A percentile compares a stretch with the other conserved stretches of the same genome.
Conservation (phyloP, 2,797 vertebrate genomes). For the Arrhamphus sclerolepis region DNA sequence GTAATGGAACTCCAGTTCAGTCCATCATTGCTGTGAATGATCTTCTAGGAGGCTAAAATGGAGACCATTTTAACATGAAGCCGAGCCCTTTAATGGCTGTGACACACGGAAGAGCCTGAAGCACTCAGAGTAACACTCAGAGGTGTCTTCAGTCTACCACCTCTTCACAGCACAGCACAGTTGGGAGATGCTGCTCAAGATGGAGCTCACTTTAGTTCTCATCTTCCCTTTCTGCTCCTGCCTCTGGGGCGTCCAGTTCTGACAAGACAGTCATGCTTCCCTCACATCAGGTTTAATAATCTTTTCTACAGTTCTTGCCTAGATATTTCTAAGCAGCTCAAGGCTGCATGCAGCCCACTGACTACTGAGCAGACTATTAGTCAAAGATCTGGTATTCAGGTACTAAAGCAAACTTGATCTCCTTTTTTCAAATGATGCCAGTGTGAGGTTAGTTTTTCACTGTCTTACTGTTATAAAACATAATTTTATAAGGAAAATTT, state of each 20-base stretch:
- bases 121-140: conserved; percentile 53
- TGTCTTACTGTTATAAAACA: too few species aligned
- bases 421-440: too few species aligned
- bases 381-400: background rate
- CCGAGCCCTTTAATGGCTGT: conserved; percentile 41
- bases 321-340: conserved; percentile 27
- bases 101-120: conserved; percentile 57
- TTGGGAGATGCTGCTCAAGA: conserved; percentile 48
- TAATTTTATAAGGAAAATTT: too few species aligned
- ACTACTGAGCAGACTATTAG: conserved; percentile 12
- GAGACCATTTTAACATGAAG: conserved; percentile 52
- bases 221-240: conserved; percentile 39
- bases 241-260: conserved; percentile 43
- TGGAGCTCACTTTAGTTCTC: conserved; percentile 43
- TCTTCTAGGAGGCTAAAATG: conserved; percentile 22
- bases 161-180: conserved; percentile 27
- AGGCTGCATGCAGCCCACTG: conserved; percentile 2
- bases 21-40: conserved; percentile 26
- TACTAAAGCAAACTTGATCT: too few species aligned
- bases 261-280: conserved; percentile 37
- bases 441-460: too few species aligned
- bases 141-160: conserved; percentile 58
- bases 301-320: conserved; percentile 36
- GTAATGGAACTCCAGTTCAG: conserved; percentile 20
- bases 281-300: conserved; percentile 44